Conservation (phyloP, 1,140 invertebrate species). For the Subanguina moxae region DNA sequence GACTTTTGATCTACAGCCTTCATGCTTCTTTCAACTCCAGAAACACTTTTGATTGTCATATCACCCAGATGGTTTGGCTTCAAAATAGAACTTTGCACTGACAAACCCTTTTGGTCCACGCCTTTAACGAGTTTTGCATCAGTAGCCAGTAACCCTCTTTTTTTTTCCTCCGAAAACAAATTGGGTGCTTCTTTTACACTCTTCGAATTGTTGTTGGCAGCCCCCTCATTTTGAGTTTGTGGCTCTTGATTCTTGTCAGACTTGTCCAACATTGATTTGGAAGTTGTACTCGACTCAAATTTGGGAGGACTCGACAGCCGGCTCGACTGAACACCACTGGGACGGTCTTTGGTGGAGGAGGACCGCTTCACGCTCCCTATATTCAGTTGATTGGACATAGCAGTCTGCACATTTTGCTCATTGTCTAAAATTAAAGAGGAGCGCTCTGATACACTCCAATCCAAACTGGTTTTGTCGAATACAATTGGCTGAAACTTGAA, state of each 20-base stretch:
- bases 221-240: background rate
- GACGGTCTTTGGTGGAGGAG: too few species aligned
- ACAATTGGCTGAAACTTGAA: background rate
- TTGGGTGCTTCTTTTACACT: background rate
- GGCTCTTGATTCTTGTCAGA: too few species aligned
- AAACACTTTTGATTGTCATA: too few species aligned
- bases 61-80: too few species aligned
- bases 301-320: background rate
- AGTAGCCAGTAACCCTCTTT: too few species aligned
- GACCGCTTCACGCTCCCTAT: too few species aligned
- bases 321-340: background rate
- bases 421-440: background rate
- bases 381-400: background rate
- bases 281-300: too few species aligned
- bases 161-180: background rate
- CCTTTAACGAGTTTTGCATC: too few species aligned
- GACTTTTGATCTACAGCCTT: background rate
- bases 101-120: too few species aligned
- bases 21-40: too few species aligned
- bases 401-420: background rate
- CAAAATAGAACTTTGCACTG: too few species aligned
- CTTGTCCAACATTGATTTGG: too few species aligned
- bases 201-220: background rate
- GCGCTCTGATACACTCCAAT: background rate
- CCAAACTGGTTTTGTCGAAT: constrained; percentile 1